Evolutionary conservation across 2,888 invertebrate species (phyloP).

Genomic region (Campopleginae sp.): DNA sequence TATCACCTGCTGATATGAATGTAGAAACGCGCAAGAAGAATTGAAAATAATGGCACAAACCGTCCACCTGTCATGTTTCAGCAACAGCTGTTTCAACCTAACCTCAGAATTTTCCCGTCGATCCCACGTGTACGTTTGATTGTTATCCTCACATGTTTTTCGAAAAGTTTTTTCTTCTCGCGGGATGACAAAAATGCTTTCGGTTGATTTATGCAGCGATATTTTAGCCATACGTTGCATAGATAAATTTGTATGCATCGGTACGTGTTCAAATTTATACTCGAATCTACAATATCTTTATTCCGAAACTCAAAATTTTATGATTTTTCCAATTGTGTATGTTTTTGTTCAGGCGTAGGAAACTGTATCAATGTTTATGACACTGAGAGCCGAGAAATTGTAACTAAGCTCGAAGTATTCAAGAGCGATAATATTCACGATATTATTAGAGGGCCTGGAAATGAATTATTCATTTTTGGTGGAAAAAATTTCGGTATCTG

Average conservation of each 20-base stretch:
- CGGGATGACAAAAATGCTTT: slow-evolving; percentile 50
- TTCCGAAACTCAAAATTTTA: background rate
- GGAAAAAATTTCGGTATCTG: slow-evolving; percentile 76
- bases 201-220: slow-evolving; percentile 73
- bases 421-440: slow-evolving; percentile 79
- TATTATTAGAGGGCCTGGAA: slow-evolving; percentile 73
- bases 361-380: slow-evolving; percentile 71
- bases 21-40: background rate
- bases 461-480: slow-evolving; percentile 78
- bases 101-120: slow-evolving; percentile 43
- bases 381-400: slow-evolving; percentile 66
- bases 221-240: slow-evolving; percentile 77
- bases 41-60: slow-evolving; percentile 3
- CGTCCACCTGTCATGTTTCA: slow-evolving; percentile 32
- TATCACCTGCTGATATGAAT: background rate
- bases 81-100: slow-evolving; percentile 52
- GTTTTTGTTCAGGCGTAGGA: slow-evolving; percentile 77
- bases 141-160: background rate
- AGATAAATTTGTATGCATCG: slow-evolving; percentile 75
- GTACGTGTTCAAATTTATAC: slow-evolving; percentile 70
- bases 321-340: background rate
- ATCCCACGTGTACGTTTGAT: slow-evolving; percentile 21
- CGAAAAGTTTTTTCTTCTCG: background rate
- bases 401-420: slow-evolving; percentile 72
- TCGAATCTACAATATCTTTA: background rate